Conservation (phyloP, 2,888 invertebrate species). For the Mythimna loreyi region DNA sequence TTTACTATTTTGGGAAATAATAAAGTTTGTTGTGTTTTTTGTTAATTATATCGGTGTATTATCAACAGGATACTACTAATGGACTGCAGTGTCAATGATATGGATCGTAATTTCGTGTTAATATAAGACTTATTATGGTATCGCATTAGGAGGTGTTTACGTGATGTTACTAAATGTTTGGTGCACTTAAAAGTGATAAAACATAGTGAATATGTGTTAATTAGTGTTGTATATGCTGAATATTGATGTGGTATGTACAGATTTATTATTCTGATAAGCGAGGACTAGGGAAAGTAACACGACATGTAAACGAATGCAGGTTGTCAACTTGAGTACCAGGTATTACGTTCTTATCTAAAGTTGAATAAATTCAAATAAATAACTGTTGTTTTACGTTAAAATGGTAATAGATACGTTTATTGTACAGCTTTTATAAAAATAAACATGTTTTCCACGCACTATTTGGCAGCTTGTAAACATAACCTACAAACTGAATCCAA, state of each 20-base stretch:
- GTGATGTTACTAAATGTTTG: conserved; percentile 81
- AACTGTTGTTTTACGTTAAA: conserved; percentile 13
- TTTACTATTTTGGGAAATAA: conserved; percentile 87
- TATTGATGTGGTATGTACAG: conserved; percentile 72
- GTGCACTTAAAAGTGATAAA: conserved; percentile 71
- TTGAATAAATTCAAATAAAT: conserved; percentile 21
- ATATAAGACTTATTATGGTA: conserved; percentile 61
- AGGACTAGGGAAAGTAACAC: conserved; percentile 75
- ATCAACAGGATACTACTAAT: conserved; percentile 50
- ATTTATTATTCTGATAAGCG: conserved; percentile 61
- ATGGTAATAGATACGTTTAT: conserved; percentile 14
- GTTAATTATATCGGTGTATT: conserved; percentile 56
- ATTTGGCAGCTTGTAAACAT: conserved; percentile 87
- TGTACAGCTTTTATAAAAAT: conserved; percentile 12
- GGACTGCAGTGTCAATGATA: conserved; percentile 61
- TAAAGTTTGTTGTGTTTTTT: conserved; percentile 67
- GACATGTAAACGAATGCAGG: conserved; percentile 78
- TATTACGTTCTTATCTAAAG: conserved; percentile 63
- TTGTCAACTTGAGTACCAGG: conserved; percentile 77
- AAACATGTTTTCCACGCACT: conserved; percentile 60
- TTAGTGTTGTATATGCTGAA: conserved; percentile 68
- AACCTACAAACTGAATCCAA: conserved; percentile 80
- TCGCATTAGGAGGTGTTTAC: conserved; percentile 83
- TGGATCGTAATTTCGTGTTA: conserved; percentile 48
- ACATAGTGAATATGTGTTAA: conserved; percentile 69